Evolutionary conservation across 2,888 invertebrate genomes (phyloP).

Genomic region (Calameuta filiformis): DNA sequence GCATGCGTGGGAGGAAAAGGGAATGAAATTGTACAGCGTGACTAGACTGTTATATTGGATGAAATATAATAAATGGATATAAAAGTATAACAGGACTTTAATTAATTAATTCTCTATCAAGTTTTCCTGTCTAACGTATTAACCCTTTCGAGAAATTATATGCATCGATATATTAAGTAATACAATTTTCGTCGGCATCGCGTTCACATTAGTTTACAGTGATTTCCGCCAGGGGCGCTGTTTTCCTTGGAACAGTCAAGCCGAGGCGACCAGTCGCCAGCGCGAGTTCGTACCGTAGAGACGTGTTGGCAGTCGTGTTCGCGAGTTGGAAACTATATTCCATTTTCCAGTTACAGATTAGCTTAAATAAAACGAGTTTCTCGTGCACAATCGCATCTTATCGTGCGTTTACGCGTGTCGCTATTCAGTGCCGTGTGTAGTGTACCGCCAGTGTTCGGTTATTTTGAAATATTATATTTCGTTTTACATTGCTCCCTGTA

Average conservation of each 20-base stretch:
- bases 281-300: constrained; percentile 48
- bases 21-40: constrained; percentile 1
- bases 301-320: constrained; percentile 25
- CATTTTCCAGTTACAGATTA: neutral
- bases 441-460: too few species aligned
- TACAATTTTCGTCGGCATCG: too few species aligned
- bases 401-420: neutral
- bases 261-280: constrained; percentile 45
- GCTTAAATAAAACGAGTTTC: neutral
- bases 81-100: neutral
- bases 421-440: neutral
- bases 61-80: constrained; percentile 4
- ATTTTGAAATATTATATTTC: too few species aligned
- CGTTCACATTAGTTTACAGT: too few species aligned
- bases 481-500: too few species aligned
- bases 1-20: neutral
- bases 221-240: constrained; percentile 39
- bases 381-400: neutral
- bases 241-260: constrained; percentile 14
- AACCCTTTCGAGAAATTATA: too few species aligned
- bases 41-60: constrained; percentile 1
- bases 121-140: too few species aligned
- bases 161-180: too few species aligned
- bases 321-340: neutral
- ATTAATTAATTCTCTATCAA: neutral